These are phyloP conservation scores for Monopterus albus DNA, from an alignment of 2,113 vertebrate species.

Conservation along the genomic window DNA sequence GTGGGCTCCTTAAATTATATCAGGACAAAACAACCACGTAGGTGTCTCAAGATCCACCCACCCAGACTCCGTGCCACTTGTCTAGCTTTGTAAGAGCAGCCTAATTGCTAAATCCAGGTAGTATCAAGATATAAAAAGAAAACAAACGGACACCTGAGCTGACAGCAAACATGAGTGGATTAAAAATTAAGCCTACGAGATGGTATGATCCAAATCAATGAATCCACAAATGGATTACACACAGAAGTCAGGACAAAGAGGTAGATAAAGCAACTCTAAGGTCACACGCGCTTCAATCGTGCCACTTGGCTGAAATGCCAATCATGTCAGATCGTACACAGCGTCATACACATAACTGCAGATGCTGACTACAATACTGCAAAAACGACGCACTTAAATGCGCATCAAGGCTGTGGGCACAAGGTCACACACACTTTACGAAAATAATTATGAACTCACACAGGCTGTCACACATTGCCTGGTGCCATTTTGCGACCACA, in stretches of 20 bases:
- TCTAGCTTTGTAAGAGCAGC: constrained; percentile 51
- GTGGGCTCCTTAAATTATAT: constrained; percentile 79
- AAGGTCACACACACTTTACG: constrained; percentile 51
- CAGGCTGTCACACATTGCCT: constrained; percentile 29
- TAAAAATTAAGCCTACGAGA: neutral
- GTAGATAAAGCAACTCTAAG: constrained; percentile 29
- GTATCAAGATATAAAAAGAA: constrained; percentile 20
- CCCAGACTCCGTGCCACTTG: constrained; percentile 51
- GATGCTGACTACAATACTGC: neutral
- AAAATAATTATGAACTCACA: constrained; percentile 22
- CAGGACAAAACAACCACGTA: constrained; percentile 70
- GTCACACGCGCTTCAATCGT: neutral
- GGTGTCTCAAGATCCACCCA: constrained; percentile 73
- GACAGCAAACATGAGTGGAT: neutral
- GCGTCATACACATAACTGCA: neutral
- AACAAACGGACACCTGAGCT: neutral
- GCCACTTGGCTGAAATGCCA: constrained; percentile 30
- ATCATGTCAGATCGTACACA: constrained; percentile 3
- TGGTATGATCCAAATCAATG: neutral
- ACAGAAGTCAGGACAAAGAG: constrained; percentile 9
- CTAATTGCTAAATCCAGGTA: constrained; percentile 27
- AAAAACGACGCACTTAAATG: constrained; percentile 32
- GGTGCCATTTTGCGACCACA: constrained; percentile 63
- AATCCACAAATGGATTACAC: neutral
- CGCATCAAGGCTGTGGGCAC: constrained; percentile 15